Percentiles rank a stretch among this genome's conserved stretches.
Conservation (phyloP, 2,113 vertebrate genomes). For the Crotalus helleri region DNA sequence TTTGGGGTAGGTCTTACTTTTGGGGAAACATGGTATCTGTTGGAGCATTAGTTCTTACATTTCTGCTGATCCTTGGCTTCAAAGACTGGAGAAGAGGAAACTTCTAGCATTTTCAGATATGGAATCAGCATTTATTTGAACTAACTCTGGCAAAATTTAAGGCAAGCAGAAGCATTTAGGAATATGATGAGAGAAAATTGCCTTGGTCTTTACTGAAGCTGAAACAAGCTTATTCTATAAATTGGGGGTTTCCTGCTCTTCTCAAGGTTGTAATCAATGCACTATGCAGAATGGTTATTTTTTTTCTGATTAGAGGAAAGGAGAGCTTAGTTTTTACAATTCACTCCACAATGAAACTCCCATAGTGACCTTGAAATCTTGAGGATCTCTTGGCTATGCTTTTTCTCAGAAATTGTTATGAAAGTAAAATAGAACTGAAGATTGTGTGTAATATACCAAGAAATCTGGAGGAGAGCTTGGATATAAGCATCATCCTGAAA, state of each 20-base stretch:
- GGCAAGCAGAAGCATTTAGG: constrained; percentile 37
- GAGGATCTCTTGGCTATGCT: background rate
- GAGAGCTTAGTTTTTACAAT: background rate
- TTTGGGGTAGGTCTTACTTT: too few species aligned
- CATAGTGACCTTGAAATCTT: background rate
- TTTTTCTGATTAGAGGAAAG: background rate
- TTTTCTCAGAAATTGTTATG: background rate
- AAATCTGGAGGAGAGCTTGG: background rate
- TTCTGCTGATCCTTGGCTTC: background rate
- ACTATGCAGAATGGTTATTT: background rate
- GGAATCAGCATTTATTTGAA: background rate
- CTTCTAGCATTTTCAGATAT: background rate
- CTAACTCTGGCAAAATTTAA: background rate
- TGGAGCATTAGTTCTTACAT: constrained; percentile 41
- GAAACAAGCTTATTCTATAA: background rate
- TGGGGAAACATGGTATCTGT: too few species aligned
- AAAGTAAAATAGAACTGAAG: background rate
- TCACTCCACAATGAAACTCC: background rate
- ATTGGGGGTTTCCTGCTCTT: constrained; percentile 1
- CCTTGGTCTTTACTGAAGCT: background rate
- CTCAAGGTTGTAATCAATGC: constrained; percentile 12
- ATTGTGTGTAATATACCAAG: background rate
- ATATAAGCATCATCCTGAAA: background rate
- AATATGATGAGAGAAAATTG: background rate
- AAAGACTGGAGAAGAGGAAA: background rate